These are phyloP conservation scores for Drosophila leontia DNA, from an alignment of 1,140 invertebrate species.

Conservation along the genomic window DNA sequence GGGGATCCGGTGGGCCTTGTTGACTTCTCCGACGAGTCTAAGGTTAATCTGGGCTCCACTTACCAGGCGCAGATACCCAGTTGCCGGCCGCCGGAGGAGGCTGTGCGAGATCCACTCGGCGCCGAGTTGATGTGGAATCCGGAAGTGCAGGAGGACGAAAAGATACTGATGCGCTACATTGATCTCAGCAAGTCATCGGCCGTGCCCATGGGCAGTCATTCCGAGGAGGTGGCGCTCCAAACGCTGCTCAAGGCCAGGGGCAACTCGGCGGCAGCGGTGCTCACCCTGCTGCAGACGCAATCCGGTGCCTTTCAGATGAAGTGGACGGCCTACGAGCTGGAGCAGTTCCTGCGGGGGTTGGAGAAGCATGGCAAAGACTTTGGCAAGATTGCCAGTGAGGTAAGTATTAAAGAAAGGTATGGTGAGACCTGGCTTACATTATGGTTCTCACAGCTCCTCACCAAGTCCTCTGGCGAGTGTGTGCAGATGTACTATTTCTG, in stretches of 20 bases:
- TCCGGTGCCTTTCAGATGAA: constrained; percentile 91
- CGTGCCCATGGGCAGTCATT: constrained; percentile 94
- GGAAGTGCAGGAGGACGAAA: constrained; percentile 86
- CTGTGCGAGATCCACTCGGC: constrained; percentile 70
- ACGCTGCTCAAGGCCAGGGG: constrained; percentile 94
- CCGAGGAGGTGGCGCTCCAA: constrained; percentile 97
- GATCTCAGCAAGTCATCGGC: constrained; percentile 97
- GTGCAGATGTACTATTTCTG: constrained; percentile 99
- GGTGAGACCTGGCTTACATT: background rate
- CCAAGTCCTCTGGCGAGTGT: constrained; percentile 96
- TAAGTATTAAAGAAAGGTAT: constrained; percentile 84
- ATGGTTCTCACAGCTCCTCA: constrained; percentile 88
- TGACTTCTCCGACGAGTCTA: constrained; percentile 83
- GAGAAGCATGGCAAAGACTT: constrained; percentile 98
- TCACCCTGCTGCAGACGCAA: constrained; percentile 90
- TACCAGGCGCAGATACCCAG: constrained; percentile 94
- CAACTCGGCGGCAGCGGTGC: constrained; percentile 94
- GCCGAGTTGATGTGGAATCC: constrained; percentile 96
- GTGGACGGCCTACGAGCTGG: constrained; percentile 95
- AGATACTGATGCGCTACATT: constrained; percentile 88
- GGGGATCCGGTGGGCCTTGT: constrained; percentile 77
- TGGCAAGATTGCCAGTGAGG: constrained; percentile 93
- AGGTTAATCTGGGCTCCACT: constrained; percentile 95
- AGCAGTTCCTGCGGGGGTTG: constrained; percentile 94
- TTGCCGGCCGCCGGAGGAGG: constrained; percentile 63